These are phyloP conservation scores for Otis tarda DNA, from an alignment of 2,113 vertebrate species.

Conservation along the genomic window DNA sequence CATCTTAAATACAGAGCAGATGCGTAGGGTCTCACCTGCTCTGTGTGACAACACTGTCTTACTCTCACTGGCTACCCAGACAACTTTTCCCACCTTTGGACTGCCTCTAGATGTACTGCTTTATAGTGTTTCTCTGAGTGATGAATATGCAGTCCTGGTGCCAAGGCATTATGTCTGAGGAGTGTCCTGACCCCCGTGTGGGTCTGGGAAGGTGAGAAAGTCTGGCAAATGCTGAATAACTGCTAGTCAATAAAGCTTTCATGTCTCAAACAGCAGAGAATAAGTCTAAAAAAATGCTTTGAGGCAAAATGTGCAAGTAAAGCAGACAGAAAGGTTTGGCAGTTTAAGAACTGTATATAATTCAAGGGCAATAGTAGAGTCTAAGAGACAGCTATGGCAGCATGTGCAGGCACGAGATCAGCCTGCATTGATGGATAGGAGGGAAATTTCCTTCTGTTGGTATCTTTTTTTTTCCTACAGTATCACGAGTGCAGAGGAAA, in stretches of 20 bases:
- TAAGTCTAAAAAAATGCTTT: background rate
- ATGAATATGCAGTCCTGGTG: background rate
- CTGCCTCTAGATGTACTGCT: background rate
- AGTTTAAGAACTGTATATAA: background rate
- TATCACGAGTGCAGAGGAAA: background rate
- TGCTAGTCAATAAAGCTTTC: background rate
- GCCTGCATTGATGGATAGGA: background rate
- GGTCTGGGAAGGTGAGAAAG: background rate
- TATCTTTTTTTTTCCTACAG: background rate
- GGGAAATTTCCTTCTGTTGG: background rate
- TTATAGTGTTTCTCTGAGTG: background rate
- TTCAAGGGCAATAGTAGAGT: background rate
- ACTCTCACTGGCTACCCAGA: background rate
- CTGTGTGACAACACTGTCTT: background rate
- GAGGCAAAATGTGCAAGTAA: background rate
- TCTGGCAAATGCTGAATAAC: background rate
- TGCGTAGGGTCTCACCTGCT: fast-evolving
- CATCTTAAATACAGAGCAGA: background rate
- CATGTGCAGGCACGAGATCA: background rate
- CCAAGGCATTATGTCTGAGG: background rate
- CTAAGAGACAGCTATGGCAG: background rate
- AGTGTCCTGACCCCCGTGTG: background rate
- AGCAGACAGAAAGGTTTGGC: background rate
- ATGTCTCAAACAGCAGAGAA: background rate
- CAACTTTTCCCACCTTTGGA: background rate